Percentiles rank a stretch among this genome's conserved stretches.
These are phyloP conservation scores for Sebastes wilsoni DNA, from an alignment of 2,797 vertebrate species.

Conservation along the genomic window DNA sequence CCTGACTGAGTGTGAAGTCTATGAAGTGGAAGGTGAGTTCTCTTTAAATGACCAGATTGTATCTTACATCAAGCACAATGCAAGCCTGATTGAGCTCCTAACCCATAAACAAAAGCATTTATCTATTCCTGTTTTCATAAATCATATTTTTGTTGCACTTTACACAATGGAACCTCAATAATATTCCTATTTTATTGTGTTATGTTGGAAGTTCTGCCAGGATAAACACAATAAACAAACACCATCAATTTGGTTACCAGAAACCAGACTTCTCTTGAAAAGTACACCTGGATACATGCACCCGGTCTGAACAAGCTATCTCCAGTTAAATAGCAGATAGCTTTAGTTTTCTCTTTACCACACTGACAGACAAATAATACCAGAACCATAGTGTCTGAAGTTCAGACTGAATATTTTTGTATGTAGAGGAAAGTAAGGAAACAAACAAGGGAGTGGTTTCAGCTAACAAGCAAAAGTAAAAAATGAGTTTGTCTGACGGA, in stretches of 20 bases:
- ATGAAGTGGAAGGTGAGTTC: slow-evolving; percentile 63
- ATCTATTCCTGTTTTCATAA: too few relatives aligned
- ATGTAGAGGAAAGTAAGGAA: background rate
- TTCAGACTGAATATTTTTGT: background rate
- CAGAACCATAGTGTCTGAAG: background rate
- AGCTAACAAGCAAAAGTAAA: background rate
- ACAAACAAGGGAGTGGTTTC: background rate
- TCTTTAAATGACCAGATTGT: background rate
- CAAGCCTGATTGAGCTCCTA: background rate
- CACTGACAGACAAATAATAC: background rate
- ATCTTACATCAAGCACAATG: background rate
- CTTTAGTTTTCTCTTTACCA: background rate
- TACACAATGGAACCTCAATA: background rate
- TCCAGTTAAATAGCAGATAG: background rate
- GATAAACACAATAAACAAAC: background rate
- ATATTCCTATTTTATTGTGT: background rate
- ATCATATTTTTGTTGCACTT: background rate
- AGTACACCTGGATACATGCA: background rate
- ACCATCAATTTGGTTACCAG: too few relatives aligned
- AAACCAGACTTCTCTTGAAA: background rate
- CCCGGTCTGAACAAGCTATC: background rate
- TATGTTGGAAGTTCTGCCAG: background rate
- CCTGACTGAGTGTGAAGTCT: slow-evolving; percentile 72
- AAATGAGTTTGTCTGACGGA: too few relatives aligned
- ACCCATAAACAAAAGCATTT: background rate